A percentile compares a stretch with the other conserved stretches of the same genome.
phyloP scores from a whole-genome alignment of 2,888 invertebrate genomes.

The Oscheius sp. region DNA sequence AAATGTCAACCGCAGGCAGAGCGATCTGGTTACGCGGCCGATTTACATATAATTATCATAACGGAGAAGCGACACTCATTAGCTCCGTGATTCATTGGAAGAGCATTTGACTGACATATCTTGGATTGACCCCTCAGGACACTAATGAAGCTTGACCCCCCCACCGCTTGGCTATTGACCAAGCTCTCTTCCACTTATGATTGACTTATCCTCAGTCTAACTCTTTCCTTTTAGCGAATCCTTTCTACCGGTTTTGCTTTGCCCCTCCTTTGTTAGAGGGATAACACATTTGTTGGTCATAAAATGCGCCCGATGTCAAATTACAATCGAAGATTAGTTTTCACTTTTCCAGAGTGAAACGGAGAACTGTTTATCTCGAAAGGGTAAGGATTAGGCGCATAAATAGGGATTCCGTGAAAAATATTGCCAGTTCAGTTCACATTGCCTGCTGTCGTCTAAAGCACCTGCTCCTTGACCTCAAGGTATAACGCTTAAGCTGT shows the following conservation, averaged over 20 bases:
- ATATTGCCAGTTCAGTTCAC: too few species aligned
- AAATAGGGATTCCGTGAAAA: too few species aligned
- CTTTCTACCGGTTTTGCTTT: not conserved
- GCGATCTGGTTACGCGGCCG: conserved; percentile 28
- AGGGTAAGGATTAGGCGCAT: too few species aligned
- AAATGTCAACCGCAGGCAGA: conserved; percentile 19
- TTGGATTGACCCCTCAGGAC: conserved; percentile 28
- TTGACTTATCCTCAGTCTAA: not conserved
- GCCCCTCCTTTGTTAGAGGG: not conserved
- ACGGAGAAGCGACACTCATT: conserved; percentile 28
- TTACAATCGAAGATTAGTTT: not conserved
- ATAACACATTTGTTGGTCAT: not conserved
- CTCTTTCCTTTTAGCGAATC: not conserved
- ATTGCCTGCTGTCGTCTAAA: too few species aligned
- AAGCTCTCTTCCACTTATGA: not conserved
- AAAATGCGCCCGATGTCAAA: not conserved
- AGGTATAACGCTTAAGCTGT: too few species aligned
- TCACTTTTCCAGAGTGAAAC: not conserved
- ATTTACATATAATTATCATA: conserved; percentile 34
- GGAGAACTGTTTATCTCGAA: not conserved
- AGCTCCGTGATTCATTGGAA: conserved; percentile 30
- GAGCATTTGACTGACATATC: conserved; percentile 30
- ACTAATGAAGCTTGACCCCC: conserved; percentile 25
- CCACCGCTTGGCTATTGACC: conserved; percentile 17
- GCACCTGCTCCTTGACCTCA: too few species aligned